Conservation (phyloP, 2,113 vertebrate species). For the Ceuthmochares aereus region DNA sequence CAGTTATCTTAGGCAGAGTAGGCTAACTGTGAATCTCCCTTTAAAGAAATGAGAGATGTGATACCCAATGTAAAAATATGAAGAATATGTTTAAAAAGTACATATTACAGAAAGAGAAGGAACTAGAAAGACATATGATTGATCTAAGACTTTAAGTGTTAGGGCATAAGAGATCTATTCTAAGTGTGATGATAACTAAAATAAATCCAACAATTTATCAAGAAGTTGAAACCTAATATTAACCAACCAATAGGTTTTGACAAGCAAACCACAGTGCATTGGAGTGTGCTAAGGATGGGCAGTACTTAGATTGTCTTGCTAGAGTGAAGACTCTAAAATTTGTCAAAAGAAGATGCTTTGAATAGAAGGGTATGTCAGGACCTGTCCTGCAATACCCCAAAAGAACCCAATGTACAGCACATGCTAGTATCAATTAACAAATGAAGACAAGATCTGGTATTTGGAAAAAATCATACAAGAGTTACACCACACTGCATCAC, state of each 20-base stretch:
- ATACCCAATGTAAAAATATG: not conserved
- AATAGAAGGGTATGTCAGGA: not conserved
- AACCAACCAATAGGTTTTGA: not conserved
- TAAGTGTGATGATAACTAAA: not conserved
- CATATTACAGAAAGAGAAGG: not conserved
- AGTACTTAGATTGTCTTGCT: not conserved
- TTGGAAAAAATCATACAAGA: not conserved
- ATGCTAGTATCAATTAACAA: not conserved
- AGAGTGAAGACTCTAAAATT: not conserved
- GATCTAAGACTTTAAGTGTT: not conserved
- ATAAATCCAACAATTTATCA: not conserved
- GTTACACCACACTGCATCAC: not conserved
- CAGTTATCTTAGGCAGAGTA: not conserved
- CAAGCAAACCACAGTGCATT: not conserved
- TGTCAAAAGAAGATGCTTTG: not conserved
- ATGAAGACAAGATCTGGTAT: not conserved
- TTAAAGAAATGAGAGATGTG: not conserved
- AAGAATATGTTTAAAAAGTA: not conserved
- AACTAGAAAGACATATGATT: not conserved
- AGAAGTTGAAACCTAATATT: not conserved
- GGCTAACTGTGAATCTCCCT: not conserved
- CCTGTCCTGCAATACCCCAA: not conserved
- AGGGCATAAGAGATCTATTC: not conserved
- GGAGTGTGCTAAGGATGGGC: not conserved
- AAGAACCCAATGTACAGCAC: not conserved